These are phyloP conservation scores for Asarcornis scutulata DNA, from an alignment of 2,113 vertebrate genomes.

Conservation along the genomic window DNA sequence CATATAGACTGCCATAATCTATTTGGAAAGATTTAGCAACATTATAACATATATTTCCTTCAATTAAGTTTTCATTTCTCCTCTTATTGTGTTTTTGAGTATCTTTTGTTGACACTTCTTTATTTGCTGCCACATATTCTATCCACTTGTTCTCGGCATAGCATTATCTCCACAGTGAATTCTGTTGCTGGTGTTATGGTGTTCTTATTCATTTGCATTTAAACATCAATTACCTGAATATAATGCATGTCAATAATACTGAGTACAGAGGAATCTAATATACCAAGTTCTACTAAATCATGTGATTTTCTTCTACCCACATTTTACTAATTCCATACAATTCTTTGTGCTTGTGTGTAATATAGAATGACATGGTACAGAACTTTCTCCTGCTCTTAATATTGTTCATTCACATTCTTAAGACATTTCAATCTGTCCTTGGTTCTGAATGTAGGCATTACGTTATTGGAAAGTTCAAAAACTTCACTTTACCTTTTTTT, in stretches of 20 bases:
- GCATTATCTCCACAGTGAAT: background rate
- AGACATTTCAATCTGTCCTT: background rate
- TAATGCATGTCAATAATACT: constrained; percentile 23
- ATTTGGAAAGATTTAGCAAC: background rate
- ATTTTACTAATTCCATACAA: background rate
- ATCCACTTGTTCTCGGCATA: background rate
- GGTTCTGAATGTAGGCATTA: background rate
- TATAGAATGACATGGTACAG: background rate
- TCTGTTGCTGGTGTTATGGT: background rate
- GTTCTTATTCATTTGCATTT: constrained; percentile 17
- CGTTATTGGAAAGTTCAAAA: background rate
- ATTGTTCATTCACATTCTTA: background rate
- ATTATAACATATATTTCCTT: background rate
- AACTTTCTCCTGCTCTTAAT: background rate
- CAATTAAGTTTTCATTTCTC: background rate
- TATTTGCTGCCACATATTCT: background rate
- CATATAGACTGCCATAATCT: background rate
- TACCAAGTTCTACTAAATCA: background rate
- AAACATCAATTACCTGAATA: constrained; percentile 8
- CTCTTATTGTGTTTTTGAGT: background rate
- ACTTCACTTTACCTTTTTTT: background rate
- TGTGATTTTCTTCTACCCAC: background rate
- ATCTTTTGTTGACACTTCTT: background rate
- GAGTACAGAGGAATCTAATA: background rate
- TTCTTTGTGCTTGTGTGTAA: background rate